A percentile compares a stretch with the other conserved stretches of the same genome.
These are phyloP conservation scores for Agrypnia vestita DNA, from an alignment of 1,140 invertebrate genomes.

Conservation along the genomic window DNA sequence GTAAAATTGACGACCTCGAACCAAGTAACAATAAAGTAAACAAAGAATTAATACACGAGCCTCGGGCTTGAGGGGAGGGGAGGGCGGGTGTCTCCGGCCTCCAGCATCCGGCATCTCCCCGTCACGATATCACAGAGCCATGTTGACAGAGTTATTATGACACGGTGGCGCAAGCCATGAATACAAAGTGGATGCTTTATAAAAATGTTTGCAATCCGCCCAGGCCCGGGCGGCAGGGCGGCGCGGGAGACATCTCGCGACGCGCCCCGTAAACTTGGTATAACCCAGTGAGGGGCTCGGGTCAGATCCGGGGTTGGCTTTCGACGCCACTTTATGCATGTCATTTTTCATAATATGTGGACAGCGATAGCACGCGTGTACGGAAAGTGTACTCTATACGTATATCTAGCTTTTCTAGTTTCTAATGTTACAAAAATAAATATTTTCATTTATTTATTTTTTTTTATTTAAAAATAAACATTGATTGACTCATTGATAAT, in stretches of 20 bases:
- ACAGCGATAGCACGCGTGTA: background rate
- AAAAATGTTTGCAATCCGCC: conserved; percentile 53
- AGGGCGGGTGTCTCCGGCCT: background rate
- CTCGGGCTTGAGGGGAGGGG: background rate
- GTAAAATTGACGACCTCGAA: background rate
- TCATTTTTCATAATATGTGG: conserved; percentile 26
- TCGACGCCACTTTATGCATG: conserved; percentile 29
- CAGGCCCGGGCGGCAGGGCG: background rate
- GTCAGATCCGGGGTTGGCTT: conserved; percentile 21
- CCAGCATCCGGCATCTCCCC: background rate
- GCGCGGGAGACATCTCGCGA: conserved; percentile 10
- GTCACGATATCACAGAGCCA: conserved; percentile 54
- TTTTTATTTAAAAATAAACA: no score
- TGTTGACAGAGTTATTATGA: conserved; percentile 61
- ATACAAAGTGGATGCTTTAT: conserved; percentile 61
- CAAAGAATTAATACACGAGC: background rate
- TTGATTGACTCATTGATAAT: no score
- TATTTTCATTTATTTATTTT: no score
- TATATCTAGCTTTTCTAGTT: no score
- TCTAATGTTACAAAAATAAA: no score
- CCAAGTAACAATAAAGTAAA: background rate
- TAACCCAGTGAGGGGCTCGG: conserved; percentile 5
- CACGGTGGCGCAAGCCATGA: conserved; percentile 59
- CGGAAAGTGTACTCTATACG: no score
- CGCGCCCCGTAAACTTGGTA: conserved; percentile 24